Percentiles rank a stretch among this genome's conserved stretches.
Evolutionary conservation across 2,113 vertebrate species (phyloP).

Genomic region (Phaethornis superciliosus): DNA sequence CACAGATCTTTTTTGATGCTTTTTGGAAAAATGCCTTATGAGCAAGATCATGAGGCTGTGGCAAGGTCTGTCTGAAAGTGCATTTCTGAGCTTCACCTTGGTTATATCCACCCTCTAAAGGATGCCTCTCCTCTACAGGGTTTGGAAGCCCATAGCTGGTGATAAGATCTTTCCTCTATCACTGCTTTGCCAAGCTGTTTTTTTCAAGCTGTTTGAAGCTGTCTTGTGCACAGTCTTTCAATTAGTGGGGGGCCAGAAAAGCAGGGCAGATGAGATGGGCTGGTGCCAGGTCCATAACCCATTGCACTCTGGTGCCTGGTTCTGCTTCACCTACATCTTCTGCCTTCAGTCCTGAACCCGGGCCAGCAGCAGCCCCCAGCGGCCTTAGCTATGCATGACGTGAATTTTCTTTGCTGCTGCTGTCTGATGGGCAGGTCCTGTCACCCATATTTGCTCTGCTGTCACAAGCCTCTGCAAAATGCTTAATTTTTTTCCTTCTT

Average conservation of each 20-base stretch:
- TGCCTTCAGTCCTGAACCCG: not conserved
- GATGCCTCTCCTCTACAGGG: rapidly evolving
- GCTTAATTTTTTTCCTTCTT: rapidly evolving
- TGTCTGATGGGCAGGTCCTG: rapidly evolving
- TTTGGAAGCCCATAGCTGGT: not conserved
- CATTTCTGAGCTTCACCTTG: not conserved
- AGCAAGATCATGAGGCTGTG: not conserved
- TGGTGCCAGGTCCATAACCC: not conserved
- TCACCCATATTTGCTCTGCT: not conserved
- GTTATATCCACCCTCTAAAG: not conserved
- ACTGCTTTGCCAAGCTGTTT: not conserved
- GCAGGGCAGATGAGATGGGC: not conserved
- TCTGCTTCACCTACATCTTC: not conserved
- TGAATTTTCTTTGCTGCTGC: not conserved
- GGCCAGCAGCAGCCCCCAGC: slow-evolving; percentile 2
- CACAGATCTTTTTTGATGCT: not conserved
- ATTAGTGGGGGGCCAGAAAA: not conserved
- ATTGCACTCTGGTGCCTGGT: not conserved
- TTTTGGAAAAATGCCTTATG: not conserved
- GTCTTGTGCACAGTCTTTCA: not conserved
- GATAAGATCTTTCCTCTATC: not conserved
- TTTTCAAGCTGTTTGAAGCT: not conserved
- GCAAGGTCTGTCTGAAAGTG: not conserved
- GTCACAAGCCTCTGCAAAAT: not conserved
- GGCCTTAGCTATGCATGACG: not conserved